These are phyloP conservation scores for Dendrolimus kikuchii DNA, from an alignment of 1,140 invertebrate species.

Conservation along the genomic window DNA sequence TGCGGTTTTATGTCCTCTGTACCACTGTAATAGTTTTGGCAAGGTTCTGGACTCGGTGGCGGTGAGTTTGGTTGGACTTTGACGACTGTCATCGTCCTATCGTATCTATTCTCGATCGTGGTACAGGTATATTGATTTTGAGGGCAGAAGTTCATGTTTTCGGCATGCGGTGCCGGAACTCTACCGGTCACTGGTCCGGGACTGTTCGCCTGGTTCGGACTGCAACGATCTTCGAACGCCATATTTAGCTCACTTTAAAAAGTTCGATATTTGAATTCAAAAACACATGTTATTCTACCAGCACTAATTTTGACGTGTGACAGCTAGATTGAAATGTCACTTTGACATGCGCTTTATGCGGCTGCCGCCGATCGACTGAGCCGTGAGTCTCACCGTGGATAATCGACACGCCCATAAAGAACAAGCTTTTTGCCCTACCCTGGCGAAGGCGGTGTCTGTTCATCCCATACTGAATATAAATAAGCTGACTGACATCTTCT, in stretches of 20 bases:
- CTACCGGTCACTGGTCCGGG: slow-evolving; percentile 53
- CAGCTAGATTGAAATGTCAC: slow-evolving; percentile 43
- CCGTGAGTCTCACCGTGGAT: slow-evolving; percentile 13
- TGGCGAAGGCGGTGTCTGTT: slow-evolving; percentile 1
- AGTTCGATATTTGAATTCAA: background rate
- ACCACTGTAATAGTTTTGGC: slow-evolving; percentile 54
- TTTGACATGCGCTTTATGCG: slow-evolving; percentile 37
- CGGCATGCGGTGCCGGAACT: slow-evolving; percentile 50
- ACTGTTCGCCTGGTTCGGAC: slow-evolving; percentile 74
- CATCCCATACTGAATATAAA: too few relatives aligned
- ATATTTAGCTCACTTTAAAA: slow-evolving; percentile 34
- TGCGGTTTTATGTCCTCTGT: slow-evolving; percentile 55
- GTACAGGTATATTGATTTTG: slow-evolving; percentile 60
- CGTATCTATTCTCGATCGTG: slow-evolving; percentile 50
- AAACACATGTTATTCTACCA: slow-evolving; percentile 14
- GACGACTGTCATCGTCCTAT: slow-evolving; percentile 43
- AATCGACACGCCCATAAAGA: slow-evolving; percentile 50
- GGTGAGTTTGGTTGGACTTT: slow-evolving; percentile 55
- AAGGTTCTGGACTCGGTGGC: slow-evolving; percentile 48
- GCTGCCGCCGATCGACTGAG: slow-evolving; percentile 45
- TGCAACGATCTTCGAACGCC: slow-evolving; percentile 76
- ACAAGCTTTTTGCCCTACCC: slow-evolving; percentile 53
- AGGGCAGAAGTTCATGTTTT: slow-evolving; percentile 24
- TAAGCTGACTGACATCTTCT: slow-evolving; percentile 6
- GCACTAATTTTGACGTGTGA: slow-evolving; percentile 17